Conservation (phyloP, 37 sponge, comb jelly and placozoan species). For the Diacarnus erythraeanus region DNA sequence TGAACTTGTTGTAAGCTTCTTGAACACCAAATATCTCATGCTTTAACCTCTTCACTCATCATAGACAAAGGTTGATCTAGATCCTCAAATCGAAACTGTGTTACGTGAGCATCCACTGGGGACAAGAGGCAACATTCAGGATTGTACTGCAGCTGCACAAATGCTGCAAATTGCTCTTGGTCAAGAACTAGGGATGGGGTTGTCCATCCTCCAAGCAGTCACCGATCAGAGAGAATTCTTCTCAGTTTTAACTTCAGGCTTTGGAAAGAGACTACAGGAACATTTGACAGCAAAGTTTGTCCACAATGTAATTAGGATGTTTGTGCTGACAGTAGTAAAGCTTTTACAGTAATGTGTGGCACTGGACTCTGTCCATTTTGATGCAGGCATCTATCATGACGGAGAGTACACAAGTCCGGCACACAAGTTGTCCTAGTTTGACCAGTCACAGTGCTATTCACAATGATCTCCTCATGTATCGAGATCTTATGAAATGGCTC, state of each 20-base stretch:
- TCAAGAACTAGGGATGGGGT: constrained; percentile 44
- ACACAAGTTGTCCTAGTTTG: constrained; percentile 25
- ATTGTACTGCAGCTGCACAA: constrained; percentile 56
- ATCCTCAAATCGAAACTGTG: constrained; percentile 35
- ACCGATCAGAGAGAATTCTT: constrained; percentile 50
- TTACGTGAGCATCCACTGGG: constrained; percentile 26
- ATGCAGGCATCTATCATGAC: constrained; percentile 19
- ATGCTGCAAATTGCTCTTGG: constrained; percentile 36
- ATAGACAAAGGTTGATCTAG: constrained; percentile 73
- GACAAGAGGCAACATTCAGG: constrained; percentile 21
- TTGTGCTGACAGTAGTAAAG: background rate
- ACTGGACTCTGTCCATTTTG: too few relatives aligned
- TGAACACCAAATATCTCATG: background rate
- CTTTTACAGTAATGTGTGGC: too few relatives aligned
- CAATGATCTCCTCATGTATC: constrained; percentile 50
- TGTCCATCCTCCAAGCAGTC: constrained; percentile 65
- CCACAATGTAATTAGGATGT: background rate
- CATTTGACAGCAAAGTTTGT: constrained; percentile 43
- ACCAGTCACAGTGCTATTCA: constrained; percentile 43
- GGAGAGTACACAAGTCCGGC: constrained; percentile 1
- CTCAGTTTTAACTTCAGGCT: constrained; percentile 30
- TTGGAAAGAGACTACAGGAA: constrained; percentile 32
- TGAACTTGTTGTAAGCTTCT: constrained; percentile 61
- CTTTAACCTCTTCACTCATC: background rate
- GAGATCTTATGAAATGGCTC: constrained; percentile 60